Evolutionary conservation across 92 coral and sea anemone species (phyloP).

Genomic region (Pocillopora grandis): DNA sequence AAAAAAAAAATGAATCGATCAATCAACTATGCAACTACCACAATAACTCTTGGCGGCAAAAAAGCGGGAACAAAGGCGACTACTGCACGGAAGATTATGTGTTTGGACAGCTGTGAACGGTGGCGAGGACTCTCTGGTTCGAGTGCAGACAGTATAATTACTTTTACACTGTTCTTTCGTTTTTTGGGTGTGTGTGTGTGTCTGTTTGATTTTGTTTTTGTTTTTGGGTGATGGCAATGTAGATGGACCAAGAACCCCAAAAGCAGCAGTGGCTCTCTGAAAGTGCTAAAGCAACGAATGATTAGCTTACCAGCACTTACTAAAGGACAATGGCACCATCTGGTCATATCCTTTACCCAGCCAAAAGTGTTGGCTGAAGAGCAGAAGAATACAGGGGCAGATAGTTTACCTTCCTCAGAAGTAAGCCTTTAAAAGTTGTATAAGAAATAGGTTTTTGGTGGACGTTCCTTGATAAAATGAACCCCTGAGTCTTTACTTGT

Average conservation of each 20-base stretch:
- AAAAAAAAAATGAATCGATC: too few species aligned
- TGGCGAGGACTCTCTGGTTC: not conserved
- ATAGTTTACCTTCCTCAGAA: constrained; percentile 21
- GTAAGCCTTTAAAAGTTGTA: not conserved
- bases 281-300: constrained; percentile 58
- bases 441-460: too few species aligned
- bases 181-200: too few species aligned
- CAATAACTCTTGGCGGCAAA: too few species aligned
- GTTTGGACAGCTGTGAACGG: too few species aligned
- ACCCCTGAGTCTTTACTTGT: too few species aligned
- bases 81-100: too few species aligned
- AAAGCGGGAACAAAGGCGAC: not conserved
- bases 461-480: too few species aligned
- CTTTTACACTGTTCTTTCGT: too few species aligned
- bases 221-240: not conserved
- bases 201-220: not conserved
- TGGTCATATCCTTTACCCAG: constrained; percentile 76
- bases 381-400: not conserved
- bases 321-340: constrained; percentile 91
- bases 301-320: constrained; percentile 68
- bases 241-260: constrained; percentile 91
- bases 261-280: constrained; percentile 47
- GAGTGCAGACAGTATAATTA: not conserved
- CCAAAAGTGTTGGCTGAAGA: constrained; percentile 34
- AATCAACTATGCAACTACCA: too few species aligned